phyloP scores from a whole-genome alignment of 2,888 invertebrate genomes.

The Mesochorus sp. region DNA sequence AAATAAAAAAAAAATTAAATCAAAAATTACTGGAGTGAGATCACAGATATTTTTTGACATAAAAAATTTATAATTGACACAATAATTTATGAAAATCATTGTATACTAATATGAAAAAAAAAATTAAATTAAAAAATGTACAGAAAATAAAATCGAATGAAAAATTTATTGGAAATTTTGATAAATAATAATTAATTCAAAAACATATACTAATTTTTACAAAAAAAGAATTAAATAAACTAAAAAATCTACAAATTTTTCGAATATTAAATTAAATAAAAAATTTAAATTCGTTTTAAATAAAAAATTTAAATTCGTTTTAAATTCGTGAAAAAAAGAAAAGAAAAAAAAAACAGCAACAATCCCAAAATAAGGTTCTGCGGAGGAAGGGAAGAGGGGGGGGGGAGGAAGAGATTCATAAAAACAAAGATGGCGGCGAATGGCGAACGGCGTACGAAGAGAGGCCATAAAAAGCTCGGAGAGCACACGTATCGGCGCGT shows the following conservation, averaged over 20 bases:
- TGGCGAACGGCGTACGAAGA: slow-evolving; percentile 42
- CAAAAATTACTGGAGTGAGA: neutral
- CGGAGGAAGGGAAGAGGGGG: slow-evolving; percentile 15
- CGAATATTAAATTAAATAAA: neutral
- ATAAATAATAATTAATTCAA: too few species aligned
- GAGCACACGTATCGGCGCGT: too few species aligned
- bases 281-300: neutral
- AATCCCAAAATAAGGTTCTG: neutral
- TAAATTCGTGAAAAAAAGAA: neutral
- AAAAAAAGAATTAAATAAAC: too few species aligned
- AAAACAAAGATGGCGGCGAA: slow-evolving; percentile 57
- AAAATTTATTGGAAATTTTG: too few species aligned
- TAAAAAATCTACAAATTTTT: too few species aligned
- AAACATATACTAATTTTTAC: too few species aligned
- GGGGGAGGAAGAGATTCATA: slow-evolving; percentile 36
- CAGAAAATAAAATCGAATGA: too few species aligned
- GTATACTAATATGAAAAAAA: neutral
- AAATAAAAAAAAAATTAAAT: neutral
- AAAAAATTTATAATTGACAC: too few species aligned
- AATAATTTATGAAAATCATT: too few species aligned
- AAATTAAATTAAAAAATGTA: neutral
- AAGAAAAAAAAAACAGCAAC: neutral
- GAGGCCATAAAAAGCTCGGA: slow-evolving; percentile 39
- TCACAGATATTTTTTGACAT: too few species aligned
- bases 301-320: neutral